phyloP scores from a whole-genome alignment of 2,113 vertebrate genomes.

The Camelus dromedarius region DNA sequence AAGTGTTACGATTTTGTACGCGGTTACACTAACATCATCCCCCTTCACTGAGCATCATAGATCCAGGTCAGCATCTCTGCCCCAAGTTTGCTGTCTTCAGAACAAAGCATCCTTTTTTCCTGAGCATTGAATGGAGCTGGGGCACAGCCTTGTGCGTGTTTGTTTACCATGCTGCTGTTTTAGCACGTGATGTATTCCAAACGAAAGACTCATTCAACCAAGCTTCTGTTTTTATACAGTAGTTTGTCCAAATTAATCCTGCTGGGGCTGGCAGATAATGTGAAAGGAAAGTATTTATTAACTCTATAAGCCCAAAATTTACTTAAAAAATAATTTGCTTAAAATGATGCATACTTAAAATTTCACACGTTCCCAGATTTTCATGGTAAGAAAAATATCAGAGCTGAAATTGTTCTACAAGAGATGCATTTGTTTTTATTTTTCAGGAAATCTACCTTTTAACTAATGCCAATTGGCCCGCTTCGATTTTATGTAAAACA shows the following conservation, averaged over 20 bases:
- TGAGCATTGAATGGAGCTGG: background rate
- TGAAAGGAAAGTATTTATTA: background rate
- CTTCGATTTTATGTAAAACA: constrained; percentile 53
- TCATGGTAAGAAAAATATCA: background rate
- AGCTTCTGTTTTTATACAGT: background rate
- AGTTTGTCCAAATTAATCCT: background rate
- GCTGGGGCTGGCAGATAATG: background rate
- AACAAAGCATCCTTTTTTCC: background rate
- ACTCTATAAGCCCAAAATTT: background rate
- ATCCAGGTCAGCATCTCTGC: background rate
- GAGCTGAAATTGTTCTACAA: constrained; percentile 41
- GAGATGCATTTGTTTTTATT: constrained; percentile 6
- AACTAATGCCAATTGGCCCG: background rate
- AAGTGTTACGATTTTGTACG: background rate
- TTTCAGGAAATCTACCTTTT: constrained; percentile 62
- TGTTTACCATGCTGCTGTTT: background rate
- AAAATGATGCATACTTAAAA: constrained; percentile 12
- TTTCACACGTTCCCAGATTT: background rate
- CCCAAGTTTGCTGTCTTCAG: background rate
- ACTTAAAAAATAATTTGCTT: background rate
- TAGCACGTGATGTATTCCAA: background rate
- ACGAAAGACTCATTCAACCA: background rate
- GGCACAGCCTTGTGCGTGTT: background rate
- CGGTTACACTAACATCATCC: background rate
- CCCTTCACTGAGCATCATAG: background rate